These are phyloP conservation scores for Agapornis roseicollis DNA, from an alignment of 2,113 vertebrate genomes.

Conservation along the genomic window DNA sequence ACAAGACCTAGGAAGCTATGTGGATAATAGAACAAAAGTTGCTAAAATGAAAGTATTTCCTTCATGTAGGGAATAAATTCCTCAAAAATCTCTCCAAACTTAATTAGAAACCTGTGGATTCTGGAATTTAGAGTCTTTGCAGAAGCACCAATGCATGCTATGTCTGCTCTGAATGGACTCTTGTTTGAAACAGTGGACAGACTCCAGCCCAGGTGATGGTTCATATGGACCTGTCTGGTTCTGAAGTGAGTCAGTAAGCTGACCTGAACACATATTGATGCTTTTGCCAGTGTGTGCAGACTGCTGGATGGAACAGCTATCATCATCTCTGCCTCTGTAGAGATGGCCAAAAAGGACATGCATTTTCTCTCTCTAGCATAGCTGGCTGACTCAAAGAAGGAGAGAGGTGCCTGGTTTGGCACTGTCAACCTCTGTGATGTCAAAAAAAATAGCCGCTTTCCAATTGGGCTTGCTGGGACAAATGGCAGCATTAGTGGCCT, in stretches of 20 bases:
- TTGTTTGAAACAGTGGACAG: background rate
- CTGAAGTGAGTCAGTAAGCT: background rate
- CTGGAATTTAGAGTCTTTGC: background rate
- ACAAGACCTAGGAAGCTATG: background rate
- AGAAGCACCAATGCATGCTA: background rate
- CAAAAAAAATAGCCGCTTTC: background rate
- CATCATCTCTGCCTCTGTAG: background rate
- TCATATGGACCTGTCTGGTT: background rate
- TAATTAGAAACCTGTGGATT: background rate
- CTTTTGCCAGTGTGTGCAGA: background rate
- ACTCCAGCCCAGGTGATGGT: background rate
- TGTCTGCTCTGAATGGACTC: background rate
- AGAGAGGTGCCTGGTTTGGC: background rate
- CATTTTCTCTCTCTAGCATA: accelerated
- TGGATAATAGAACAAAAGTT: background rate
- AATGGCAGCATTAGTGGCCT: background rate
- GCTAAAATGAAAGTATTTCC: background rate
- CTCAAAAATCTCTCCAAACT: background rate
- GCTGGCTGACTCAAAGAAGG: background rate
- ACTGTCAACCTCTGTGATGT: background rate
- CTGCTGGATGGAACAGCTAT: background rate
- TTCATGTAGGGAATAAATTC: background rate
- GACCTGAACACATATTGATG: background rate
- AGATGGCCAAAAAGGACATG: background rate
- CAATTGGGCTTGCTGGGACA: background rate